phyloP scores from a whole-genome alignment of 2,888 invertebrate species.

The Agrotis ipsilon region DNA sequence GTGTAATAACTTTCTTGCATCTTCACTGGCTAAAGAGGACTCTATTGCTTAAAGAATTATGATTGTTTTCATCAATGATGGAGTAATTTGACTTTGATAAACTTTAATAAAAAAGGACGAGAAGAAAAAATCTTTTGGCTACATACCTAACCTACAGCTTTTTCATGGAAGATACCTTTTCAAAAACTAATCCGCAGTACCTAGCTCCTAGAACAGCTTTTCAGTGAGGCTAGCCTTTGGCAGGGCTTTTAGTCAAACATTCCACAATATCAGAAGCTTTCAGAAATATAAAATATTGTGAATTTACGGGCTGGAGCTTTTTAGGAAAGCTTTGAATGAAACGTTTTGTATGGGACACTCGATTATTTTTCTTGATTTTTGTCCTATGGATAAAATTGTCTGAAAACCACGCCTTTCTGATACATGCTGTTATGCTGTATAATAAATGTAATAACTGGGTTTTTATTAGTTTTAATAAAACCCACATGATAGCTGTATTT shows the following conservation, averaged over 20 bases:
- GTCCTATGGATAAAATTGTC: too few species aligned
- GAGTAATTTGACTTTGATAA: too few species aligned
- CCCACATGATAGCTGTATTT: conserved; percentile 1
- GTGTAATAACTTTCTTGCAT: neutral
- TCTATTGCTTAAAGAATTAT: too few species aligned
- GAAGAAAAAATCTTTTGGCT: too few species aligned
- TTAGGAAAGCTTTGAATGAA: neutral
- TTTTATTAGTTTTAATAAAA: conserved; percentile 3
- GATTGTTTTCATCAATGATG: too few species aligned
- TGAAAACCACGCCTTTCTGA: too few species aligned
- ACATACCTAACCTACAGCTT: neutral
- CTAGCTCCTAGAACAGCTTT: conserved; percentile 1
- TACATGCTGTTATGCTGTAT: too few species aligned
- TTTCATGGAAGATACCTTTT: neutral
- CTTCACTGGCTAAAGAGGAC: neutral
- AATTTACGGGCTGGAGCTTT: neutral
- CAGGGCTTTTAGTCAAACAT: neutral
- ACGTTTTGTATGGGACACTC: too few species aligned
- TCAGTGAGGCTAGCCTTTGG: neutral
- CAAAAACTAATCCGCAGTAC: too few species aligned
- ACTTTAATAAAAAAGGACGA: too few species aligned
- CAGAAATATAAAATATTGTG: neutral
- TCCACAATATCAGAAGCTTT: neutral
- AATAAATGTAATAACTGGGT: neutral
- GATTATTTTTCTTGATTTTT: too few species aligned